Base-by-base conservation (phyloP, 1,140 invertebrate genomes). In the Calycopis cecrops region DNA sequence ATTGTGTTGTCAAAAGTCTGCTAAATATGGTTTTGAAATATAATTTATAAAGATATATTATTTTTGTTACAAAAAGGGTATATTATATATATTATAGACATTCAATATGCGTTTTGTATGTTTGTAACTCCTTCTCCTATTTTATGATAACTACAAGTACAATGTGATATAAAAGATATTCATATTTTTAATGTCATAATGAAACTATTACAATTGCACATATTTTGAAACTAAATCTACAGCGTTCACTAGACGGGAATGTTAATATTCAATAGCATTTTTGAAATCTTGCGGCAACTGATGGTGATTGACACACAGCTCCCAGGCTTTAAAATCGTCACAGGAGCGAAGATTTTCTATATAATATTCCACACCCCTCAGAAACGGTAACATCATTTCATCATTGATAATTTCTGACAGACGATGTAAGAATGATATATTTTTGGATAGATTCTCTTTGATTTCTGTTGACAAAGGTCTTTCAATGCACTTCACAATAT, bases 271-370 rank as follows among this genome's bases (percentile, higher is more conserved):
- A 57, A 88, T 83, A 57, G 77, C 79, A 75, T 67, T 83, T 61
- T 78, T 84, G 60, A 87, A 88, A 57, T 85, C 83, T 67, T 88
- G 81, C 63, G 87, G 81, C 68, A 79, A 28, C 51, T 88, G 78
- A 53, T 77, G 67, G 44, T 77, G 70, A 62, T 88, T 86, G 48
- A 79, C 73, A 60, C 83, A 76, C 9, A 85, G 67, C 60, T 86
- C 79, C 87, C 87, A 88, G 47, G 87, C 86, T 61, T 87, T 87
- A 44, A 82, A 87, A 54, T 88, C 85, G 61, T 85, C 84, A 65
- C 76, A 79, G 10, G 79, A 74, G 10, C 86, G 70, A n/a, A 88
- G 60, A 60, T 72, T 80, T 48, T 88, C 74, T 8, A 87, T 56
- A 59, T 70, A 88, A 62, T 71, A 88, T 59, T 85, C 76, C 9